phyloP scores from a whole-genome alignment of 2,113 vertebrate species.

The Leptodactylus fuscus region DNA sequence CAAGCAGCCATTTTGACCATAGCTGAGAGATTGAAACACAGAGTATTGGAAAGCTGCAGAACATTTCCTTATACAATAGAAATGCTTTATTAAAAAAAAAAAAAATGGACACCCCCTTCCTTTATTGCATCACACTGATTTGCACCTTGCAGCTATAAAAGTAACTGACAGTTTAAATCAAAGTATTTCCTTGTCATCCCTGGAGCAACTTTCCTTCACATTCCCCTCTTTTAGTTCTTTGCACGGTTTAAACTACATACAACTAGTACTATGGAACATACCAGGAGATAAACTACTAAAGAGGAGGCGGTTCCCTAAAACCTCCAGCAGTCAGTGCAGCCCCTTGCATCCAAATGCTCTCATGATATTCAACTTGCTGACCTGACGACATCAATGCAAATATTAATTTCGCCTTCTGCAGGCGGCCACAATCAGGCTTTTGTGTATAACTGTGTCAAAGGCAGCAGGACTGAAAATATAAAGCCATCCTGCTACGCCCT shows the following conservation, averaged over 20 bases:
- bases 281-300: not conserved
- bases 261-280: not conserved
- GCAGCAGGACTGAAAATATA: not conserved
- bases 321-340: not conserved
- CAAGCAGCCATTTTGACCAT: no score
- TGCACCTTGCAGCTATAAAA: not conserved
- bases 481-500: not conserved
- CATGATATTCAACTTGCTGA: not conserved
- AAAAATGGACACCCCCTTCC: no score
- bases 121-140: not conserved
- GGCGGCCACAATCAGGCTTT: not conserved
- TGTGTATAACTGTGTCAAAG: constrained; percentile 21
- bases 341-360: not conserved
- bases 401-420: not conserved
- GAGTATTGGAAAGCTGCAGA: no score
- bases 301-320: not conserved
- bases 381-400: not conserved
- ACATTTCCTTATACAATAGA: no score
- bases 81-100: no score
- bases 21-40: no score
- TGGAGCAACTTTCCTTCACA: not conserved
- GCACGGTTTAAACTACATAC: not conserved
- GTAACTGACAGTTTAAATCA: no score
- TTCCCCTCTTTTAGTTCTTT: not conserved
- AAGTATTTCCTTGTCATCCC: not conserved